Conservation (phyloP, 2,113 vertebrate genomes). For the Centropus unirufus region DNA sequence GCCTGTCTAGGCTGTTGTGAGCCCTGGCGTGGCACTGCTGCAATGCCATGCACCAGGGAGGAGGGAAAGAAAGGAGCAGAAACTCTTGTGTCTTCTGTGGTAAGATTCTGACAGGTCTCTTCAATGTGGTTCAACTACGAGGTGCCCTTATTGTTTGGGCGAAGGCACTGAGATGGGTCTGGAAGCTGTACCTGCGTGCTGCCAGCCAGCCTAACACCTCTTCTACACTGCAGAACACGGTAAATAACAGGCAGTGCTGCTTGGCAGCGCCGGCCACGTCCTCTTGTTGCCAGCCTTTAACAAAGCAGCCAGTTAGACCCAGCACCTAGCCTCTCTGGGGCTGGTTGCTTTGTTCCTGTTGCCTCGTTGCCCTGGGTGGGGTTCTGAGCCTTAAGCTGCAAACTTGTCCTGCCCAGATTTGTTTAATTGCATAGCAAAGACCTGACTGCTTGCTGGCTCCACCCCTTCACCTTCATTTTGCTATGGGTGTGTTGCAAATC, state of each 20-base stretch:
- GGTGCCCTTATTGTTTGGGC: background rate
- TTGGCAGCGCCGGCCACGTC: background rate
- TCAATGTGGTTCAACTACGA: background rate
- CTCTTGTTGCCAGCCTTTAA: background rate
- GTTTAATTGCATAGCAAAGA: conserved; percentile 63
- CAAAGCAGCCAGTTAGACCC: background rate
- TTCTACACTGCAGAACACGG: background rate
- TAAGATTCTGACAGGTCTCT: background rate
- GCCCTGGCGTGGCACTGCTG: background rate
- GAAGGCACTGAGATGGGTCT: background rate
- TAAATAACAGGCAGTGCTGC: background rate
- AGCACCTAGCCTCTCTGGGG: background rate
- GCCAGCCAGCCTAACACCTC: background rate
- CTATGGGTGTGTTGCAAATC: conserved; percentile 16
- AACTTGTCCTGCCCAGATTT: conserved; percentile 66
- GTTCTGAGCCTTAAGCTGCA: conserved; percentile 38
- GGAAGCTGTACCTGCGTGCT: background rate
- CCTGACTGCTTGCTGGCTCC: conserved; percentile 32
- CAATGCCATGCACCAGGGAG: background rate
- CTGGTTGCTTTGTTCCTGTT: conserved; percentile 20
- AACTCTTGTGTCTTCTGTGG: background rate
- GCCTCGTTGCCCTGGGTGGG: conserved; percentile 59
- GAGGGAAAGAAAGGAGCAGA: background rate
- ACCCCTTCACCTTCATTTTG: conserved; percentile 48
- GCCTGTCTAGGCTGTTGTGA: background rate